These are phyloP conservation scores for Xiphorhynchus elegans DNA, from an alignment of 2,113 vertebrate species.

Conservation along the genomic window DNA sequence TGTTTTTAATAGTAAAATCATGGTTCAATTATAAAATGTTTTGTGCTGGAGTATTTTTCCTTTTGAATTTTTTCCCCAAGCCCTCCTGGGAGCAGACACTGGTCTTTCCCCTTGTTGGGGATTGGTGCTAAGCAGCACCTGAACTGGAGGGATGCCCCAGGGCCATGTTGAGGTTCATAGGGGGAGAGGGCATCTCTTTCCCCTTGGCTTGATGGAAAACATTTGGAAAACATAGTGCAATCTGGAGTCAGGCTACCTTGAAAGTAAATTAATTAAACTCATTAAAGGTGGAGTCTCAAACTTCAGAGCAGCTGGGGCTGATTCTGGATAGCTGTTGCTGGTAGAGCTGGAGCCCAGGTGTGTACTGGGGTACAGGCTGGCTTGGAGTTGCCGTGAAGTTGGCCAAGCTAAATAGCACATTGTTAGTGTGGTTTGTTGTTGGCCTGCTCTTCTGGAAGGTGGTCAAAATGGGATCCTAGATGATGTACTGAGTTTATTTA, in stretches of 20 bases:
- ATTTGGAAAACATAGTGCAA: background rate
- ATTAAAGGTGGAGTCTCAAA: background rate
- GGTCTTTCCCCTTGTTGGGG: background rate
- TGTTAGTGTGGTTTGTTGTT: background rate
- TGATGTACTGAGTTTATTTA: background rate
- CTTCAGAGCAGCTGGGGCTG: background rate
- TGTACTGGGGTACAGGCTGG: background rate
- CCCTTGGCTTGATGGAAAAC: background rate
- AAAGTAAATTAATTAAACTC: constrained; percentile 41
- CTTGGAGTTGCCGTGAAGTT: background rate
- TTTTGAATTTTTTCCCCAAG: background rate
- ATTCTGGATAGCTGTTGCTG: background rate
- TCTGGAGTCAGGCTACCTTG: constrained; percentile 15
- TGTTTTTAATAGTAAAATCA: background rate
- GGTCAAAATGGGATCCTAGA: background rate
- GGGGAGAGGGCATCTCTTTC: rapidly evolving
- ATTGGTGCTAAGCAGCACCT: background rate
- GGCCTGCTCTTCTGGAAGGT: background rate
- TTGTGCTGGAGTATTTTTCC: background rate
- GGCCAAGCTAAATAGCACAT: background rate
- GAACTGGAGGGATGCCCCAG: background rate
- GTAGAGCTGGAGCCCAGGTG: background rate
- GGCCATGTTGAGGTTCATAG: rapidly evolving
- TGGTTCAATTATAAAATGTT: background rate
- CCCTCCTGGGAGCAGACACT: background rate